Evolutionary conservation across 2,797 vertebrate genomes (phyloP), one percentile per base, ranked within the genome.

Genomic region (Brotogeris chrysoptera): DNA sequence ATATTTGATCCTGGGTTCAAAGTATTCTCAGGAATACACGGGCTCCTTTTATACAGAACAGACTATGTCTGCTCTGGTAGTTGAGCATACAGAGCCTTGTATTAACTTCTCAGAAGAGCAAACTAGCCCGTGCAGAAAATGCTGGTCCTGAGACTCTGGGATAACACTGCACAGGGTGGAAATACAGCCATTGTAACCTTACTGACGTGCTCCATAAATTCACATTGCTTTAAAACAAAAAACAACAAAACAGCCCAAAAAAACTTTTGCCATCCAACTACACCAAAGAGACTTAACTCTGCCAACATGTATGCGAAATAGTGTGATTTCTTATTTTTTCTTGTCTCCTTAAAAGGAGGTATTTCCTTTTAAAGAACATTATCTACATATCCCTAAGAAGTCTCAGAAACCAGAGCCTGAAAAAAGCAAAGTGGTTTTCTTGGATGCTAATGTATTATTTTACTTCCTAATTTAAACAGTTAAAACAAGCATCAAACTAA

Each of bases 1-100:
- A 64, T 91, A 86, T 90, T 81, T 86, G 82, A 95, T 77, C 81
- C 60, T 44, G 73, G n/a, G 92, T 93, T 95, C 94, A 96, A 96
- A 93, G 85, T 97, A 47, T 96, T 81, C 81, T 88, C 19, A 19
- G 69, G 43, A 94, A 86, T 47, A 91, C 66, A 92, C 0, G 0
- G 32, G 28, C 15, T 92, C 36, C 77, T 83, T 94, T 93, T n/a
- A 77, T 12, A 76, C 43, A 76, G 4, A 12, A 46, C 21, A 59
- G 52, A 73, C 36, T 38, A 69, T 9, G 50, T 60, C 68, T 85
- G 43, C 39, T 81, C 55, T 46, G 27, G 43, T 15, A 77, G 50
- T 10, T 80, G 65, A 86, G 43, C 47, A 65, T 47, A 84, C 60
- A 91, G 57, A 59, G n/a, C 8, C 24, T 44, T 59, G 15, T 59